These are phyloP conservation scores for Siniperca undulata DNA, from an alignment of 2,797 vertebrate genomes.

Conservation along the genomic window DNA sequence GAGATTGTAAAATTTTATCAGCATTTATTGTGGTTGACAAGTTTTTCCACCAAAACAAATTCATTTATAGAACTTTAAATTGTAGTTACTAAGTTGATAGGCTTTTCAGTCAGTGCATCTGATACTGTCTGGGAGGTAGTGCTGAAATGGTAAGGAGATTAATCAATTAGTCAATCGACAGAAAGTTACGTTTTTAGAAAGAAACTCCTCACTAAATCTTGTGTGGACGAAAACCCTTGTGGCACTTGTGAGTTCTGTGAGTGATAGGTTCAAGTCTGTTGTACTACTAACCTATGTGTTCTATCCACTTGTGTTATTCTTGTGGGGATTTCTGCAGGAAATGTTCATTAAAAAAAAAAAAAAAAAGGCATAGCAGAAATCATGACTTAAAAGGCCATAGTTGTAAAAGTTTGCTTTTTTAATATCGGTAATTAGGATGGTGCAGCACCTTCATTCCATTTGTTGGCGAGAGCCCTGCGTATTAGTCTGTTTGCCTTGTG, in stretches of 20 bases:
- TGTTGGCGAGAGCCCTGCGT: neutral
- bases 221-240: neutral
- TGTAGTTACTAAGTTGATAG: neutral
- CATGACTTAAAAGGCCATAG: neutral
- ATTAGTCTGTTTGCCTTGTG: neutral
- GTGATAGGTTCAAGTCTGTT: neutral
- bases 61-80: neutral
- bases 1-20: neutral
- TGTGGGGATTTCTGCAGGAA: neutral
- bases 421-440: neutral
- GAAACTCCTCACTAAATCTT: neutral
- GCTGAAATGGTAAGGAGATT: neutral
- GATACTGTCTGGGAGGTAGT: neutral
- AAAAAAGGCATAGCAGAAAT: neutral
- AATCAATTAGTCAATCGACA: neutral
- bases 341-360: too few species aligned
- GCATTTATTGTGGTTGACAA: neutral
- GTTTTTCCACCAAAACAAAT: conserved; percentile 13
- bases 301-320: neutral
- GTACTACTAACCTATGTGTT: neutral
- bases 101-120: neutral
- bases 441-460: neutral
- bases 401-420: neutral
- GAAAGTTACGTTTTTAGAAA: neutral
- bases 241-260: neutral